Conservation (phyloP, 2,797 vertebrate genomes). For the Poeciliopsis paucimaculata region DNA sequence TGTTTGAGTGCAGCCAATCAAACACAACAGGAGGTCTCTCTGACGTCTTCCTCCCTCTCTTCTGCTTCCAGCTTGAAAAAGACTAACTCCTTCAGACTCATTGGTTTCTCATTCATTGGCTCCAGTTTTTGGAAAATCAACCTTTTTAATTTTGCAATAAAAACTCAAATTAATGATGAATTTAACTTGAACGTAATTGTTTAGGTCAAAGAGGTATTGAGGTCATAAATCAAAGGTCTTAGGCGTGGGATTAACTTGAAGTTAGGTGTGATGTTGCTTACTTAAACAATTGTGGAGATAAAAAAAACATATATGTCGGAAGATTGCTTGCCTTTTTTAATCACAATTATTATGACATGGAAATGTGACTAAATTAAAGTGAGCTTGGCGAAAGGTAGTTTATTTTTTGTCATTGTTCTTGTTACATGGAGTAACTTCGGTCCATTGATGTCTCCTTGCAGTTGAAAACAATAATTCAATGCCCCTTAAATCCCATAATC, state of each 20-base stretch:
- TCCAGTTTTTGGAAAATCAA: background rate
- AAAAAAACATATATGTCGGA: background rate
- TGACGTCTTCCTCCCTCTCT: background rate
- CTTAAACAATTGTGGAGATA: background rate
- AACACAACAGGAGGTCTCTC: background rate
- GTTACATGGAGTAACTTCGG: background rate
- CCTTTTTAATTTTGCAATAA: background rate
- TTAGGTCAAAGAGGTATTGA: background rate
- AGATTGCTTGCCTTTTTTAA: background rate
- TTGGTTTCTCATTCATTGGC: background rate
- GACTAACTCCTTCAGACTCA: background rate
- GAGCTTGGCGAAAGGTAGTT: background rate
- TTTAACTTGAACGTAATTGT: background rate
- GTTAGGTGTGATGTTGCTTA: background rate
- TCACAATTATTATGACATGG: background rate
- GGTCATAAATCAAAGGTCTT: background rate
- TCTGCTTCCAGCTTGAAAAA: background rate
- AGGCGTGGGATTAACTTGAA: background rate
- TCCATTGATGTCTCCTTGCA: background rate
- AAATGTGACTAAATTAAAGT: background rate
- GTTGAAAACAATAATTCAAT: background rate
- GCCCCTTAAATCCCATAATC: background rate
- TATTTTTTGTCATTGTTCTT: background rate
- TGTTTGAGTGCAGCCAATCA: conserved; percentile 15
- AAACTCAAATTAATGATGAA: background rate